phyloP scores from a whole-genome alignment of 2,888 invertebrate species.

The Synanthedon tipuliformis region DNA sequence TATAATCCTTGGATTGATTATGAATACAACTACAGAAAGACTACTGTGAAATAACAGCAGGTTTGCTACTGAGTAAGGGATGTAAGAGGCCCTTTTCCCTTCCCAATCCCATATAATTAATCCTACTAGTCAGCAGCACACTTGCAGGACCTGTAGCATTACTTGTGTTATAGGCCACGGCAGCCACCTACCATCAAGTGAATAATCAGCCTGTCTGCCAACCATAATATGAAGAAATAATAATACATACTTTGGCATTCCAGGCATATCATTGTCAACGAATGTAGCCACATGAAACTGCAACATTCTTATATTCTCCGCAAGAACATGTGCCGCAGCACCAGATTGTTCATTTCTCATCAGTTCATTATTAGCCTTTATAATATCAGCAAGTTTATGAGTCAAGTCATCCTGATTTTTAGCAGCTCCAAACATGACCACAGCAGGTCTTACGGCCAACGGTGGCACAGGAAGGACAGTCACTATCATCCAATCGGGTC shows the following conservation, averaged over 20 bases:
- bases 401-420: conserved; percentile 99
- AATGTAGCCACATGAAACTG: conserved; percentile 99
- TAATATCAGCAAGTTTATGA: conserved; percentile 97
- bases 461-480: conserved; percentile 98
- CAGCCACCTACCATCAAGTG: no score
- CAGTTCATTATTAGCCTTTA: conserved; percentile 97
- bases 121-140: no score
- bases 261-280: conserved; percentile 99
- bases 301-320: conserved; percentile 96
- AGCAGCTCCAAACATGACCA: conserved; percentile 99
- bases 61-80: no score
- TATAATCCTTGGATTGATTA: no score
- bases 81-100: no score
- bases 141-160: no score
- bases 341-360: conserved; percentile 95
- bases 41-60: no score
- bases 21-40: no score
- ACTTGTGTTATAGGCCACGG: no score
- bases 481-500: conserved; percentile 99
- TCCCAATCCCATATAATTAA: no score
- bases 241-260: conserved; percentile 80
- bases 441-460: conserved; percentile 94
- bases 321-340: conserved; percentile 96
- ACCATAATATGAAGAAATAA: no score
- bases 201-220: no score